These are phyloP conservation scores for Petrocephalus zakoni DNA, from an alignment of 2,113 vertebrate species.

Conservation along the genomic window DNA sequence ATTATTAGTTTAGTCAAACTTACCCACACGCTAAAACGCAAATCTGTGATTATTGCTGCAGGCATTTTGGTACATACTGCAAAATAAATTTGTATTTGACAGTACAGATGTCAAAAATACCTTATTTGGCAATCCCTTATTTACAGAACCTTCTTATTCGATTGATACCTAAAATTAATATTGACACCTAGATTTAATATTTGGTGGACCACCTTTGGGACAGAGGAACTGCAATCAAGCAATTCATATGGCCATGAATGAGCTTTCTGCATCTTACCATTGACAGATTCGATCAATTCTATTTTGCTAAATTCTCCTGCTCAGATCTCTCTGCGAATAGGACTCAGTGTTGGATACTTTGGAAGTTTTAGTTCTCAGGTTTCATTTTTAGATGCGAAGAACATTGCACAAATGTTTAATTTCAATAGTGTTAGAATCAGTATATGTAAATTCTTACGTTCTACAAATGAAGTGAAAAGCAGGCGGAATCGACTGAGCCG, in stretches of 20 bases:
- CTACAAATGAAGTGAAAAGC: constrained; percentile 96
- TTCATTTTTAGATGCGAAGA: neutral
- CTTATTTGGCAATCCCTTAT: neutral
- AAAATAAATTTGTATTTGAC: neutral
- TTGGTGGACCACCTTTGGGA: neutral
- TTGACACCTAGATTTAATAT: neutral
- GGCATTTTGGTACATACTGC: neutral
- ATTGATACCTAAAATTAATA: neutral
- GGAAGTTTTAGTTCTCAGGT: neutral
- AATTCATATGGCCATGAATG: no score
- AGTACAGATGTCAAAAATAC: neutral
- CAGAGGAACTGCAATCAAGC: neutral
- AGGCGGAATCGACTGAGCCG: constrained; percentile 87
- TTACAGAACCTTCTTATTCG: neutral
- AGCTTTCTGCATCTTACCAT: no score
- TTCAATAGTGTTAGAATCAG: neutral
- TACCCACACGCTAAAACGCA: neutral
- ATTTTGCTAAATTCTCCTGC: neutral
- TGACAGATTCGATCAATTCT: no score
- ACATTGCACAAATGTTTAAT: neutral
- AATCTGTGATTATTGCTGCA: neutral
- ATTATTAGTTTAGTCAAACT: neutral
- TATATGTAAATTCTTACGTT: constrained; percentile 70
- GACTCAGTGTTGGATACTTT: neutral
- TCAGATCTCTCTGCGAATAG: neutral